Base-by-base conservation (phyloP, 2,888 invertebrate genomes). In the Eilema sororculum region DNA sequence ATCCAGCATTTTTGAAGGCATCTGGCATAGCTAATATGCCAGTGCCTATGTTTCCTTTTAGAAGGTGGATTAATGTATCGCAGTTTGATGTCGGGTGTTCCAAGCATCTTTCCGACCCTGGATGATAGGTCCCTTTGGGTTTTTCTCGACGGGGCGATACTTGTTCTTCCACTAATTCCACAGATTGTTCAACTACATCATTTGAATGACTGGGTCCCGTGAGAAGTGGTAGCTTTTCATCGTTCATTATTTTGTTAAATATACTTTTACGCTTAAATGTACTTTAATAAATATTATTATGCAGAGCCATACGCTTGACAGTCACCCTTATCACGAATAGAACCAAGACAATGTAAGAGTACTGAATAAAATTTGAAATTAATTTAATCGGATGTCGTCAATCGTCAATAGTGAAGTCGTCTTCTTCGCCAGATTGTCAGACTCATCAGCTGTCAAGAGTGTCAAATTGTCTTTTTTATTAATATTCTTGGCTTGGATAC, bases 1-100 rank as follows among this genome's bases (percentile, higher is more conserved):
- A 95, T 16, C 99, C 99, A 69, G 99, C 97, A 94, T 99, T 98
- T 89, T 97, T 97, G 88, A 99, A 98, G 22, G 99, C 99, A 93
- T 98, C 97, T 6, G 99, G 99, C 98, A 99, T 98, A 10, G 99
- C 99, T 79, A 99, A 95, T 81, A 99, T 99, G 6, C 99, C 99
- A 0, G 99, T 99, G 10, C 99, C 99, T 77, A 97, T 96, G 83
- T 97, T 97, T 33, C 97, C 97, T 90, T 97, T 97, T 56, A 97
- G 91, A 75, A 97, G 92, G 87, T 97, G 97, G 79, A 97, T 96
- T 89, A 97, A 95, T 2, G 98, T 97, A 86, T 97, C 97, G 81
- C 97, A 95, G 92, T 97, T 98, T 78, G 98, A 97, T 5, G 98
- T 98, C 0, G 98, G 98, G 91, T 98, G 97, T 84, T 97, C 97